Percentiles rank a stretch among this genome's conserved stretches.
These are phyloP conservation scores for Clostera curtula DNA, from an alignment of 2,888 invertebrate species.

Conservation along the genomic window DNA sequence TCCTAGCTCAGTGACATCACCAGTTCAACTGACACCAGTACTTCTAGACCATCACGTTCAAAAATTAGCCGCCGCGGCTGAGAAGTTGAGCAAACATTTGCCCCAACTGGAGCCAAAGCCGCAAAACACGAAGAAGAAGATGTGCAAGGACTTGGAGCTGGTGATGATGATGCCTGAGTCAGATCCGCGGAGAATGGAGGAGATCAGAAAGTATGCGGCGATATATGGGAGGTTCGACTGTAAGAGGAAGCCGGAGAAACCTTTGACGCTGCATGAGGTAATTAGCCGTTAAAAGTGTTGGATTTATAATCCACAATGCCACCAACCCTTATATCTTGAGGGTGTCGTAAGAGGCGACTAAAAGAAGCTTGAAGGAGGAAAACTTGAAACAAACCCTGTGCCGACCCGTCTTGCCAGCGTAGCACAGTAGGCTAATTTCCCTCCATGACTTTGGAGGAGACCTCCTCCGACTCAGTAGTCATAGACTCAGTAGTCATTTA, in stretches of 20 bases:
- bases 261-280: slow-evolving; percentile 96
- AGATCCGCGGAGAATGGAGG: slow-evolving; percentile 93
- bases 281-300: too few species aligned
- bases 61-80: slow-evolving; percentile 88
- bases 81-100: slow-evolving; percentile 85
- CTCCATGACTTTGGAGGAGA: too few species aligned
- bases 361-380: too few species aligned
- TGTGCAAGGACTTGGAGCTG: slow-evolving; percentile 92
- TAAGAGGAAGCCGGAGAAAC: slow-evolving; percentile 96
- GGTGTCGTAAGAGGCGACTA: too few species aligned
- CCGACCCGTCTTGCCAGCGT: too few species aligned
- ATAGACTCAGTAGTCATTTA: too few species aligned
- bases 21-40: slow-evolving; percentile 83
- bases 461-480: too few species aligned
- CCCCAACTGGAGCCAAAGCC: slow-evolving; percentile 93
- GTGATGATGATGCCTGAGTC: slow-evolving; percentile 93
- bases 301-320: too few species aligned
- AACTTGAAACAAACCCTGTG: too few species aligned
- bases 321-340: too few species aligned
- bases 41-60: slow-evolving; percentile 89
- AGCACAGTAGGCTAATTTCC: too few species aligned
- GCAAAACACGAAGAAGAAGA: slow-evolving; percentile 92
- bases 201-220: slow-evolving; percentile 95
- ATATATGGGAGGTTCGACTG: slow-evolving; percentile 99
- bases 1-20: slow-evolving; percentile 74